Conservation (phyloP, 2,888 invertebrate species). For the Hedya salicella region DNA sequence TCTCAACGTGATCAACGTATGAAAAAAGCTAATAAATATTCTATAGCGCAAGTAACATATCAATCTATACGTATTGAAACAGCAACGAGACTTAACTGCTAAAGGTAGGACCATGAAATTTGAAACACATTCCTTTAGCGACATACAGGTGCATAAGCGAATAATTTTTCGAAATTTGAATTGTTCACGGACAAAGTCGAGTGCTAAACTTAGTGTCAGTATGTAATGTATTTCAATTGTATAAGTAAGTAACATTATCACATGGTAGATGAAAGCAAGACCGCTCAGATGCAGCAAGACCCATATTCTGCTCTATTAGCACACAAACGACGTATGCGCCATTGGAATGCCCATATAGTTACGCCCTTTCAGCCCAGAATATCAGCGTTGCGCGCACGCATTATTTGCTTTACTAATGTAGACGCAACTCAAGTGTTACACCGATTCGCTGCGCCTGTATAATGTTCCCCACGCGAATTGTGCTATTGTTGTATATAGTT, state of each 20-base stretch:
- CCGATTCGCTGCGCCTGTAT: constrained; percentile 20
- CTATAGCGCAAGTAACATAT: no score
- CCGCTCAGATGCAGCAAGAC: background rate
- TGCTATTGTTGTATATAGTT: background rate
- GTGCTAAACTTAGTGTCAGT: no score
- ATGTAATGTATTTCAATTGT: background rate
- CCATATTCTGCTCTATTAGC: constrained; percentile 1
- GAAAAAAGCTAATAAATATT: no score
- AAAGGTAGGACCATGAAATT: no score
- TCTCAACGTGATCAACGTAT: no score
- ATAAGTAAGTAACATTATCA: background rate
- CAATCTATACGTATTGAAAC: no score
- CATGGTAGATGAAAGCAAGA: background rate
- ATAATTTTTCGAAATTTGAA: no score
- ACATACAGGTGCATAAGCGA: no score
- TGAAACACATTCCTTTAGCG: no score
- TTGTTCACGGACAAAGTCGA: no score
- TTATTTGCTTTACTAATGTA: constrained; percentile 58
- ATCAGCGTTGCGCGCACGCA: constrained; percentile 33
- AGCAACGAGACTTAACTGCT: no score
- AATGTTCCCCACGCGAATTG: background rate
- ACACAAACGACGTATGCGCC: background rate
- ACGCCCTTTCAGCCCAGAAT: background rate
- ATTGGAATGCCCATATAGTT: background rate
- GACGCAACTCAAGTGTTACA: constrained; percentile 46